Evolutionary conservation across 2,113 vertebrate genomes (phyloP), one percentile per base, ranked within the genome.

Genomic region (Chaetura pelagica): DNA sequence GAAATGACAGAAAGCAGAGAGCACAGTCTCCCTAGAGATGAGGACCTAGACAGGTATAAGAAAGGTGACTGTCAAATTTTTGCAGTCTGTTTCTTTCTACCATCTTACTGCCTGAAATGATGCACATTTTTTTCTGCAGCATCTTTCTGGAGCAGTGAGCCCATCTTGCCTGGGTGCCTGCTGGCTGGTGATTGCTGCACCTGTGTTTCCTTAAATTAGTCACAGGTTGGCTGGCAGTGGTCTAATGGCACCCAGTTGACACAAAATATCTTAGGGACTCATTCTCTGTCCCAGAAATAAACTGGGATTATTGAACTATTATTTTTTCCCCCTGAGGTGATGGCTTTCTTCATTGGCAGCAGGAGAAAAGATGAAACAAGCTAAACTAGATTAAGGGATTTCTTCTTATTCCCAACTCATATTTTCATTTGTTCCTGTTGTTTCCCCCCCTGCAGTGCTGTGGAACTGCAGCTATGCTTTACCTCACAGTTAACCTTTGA

Each of bases 301-400:
- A 94, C 61, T 49, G 57, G 75, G 68, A 92, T 89, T 96, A 96
- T 95, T 86, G 76, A 83, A 90, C 79, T 88, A 86, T 88, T 80
- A 84, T 93, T 86, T 57, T 30, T 5, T 10, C 51, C 38, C 7
- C 46, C 24, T 0, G 1, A 64, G 59, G 68, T 92, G 63, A 86
- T 92, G 2, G 0, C 85, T 92, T 93, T 85, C 69, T 96, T 96
- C 64, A 49, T 55, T 75, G 90, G 72, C 61, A 81, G 85, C 76
- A 71, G 63, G 76, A 96, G 88, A 90, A 89, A 81, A 96, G 72
- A 88, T 17, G 30, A 88, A 95, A 88, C 58, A 89, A 86, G 22
- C 57, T 84, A 81, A 97, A 96, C 90, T 87, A 86, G 92, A 96
- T 96, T 93, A 96, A 96, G 93, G 80, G 90, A 92, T 96, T 96